These are phyloP conservation scores for Sebastes baramenuke DNA, from an alignment of 2,797 vertebrate species.

Conservation along the genomic window DNA sequence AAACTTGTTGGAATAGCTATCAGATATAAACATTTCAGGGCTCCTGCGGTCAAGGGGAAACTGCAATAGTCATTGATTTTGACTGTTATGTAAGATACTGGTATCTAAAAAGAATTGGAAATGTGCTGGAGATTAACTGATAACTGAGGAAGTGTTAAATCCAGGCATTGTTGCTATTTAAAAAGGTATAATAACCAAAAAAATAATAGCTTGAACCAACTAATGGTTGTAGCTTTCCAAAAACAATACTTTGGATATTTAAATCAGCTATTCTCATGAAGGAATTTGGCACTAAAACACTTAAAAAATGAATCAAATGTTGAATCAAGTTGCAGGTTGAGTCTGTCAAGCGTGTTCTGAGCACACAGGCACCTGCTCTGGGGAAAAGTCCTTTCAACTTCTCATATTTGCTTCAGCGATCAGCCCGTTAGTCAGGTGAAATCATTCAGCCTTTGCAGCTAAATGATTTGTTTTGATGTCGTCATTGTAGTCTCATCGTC, in stretches of 20 bases:
- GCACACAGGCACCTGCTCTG: slow-evolving; percentile 20
- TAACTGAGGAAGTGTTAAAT: slow-evolving; percentile 2
- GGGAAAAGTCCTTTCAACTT: neutral
- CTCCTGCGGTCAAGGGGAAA: neutral
- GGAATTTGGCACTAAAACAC: neutral
- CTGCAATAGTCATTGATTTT: neutral
- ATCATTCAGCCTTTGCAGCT: neutral
- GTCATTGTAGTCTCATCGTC: slow-evolving; percentile 1
- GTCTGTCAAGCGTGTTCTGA: neutral
- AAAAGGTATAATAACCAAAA: neutral
- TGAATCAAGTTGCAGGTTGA: neutral
- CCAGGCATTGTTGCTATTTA: neutral
- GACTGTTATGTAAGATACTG: neutral
- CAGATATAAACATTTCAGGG: neutral
- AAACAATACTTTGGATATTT: neutral
- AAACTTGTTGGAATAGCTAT: neutral
- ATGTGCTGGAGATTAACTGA: slow-evolving; percentile 1
- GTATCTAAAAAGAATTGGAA: slow-evolving; percentile 6
- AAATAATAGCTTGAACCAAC: neutral
- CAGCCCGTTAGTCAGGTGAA: slow-evolving; percentile 6
- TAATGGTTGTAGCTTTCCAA: neutral
- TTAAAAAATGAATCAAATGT: neutral
- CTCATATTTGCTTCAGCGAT: slow-evolving; percentile 14
- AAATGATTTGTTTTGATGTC: slow-evolving; percentile 38
- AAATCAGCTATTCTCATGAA: neutral